Evolutionary conservation across 2,888 invertebrate genomes (phyloP), one percentile per base, ranked within the genome.

Genomic region (Campaea margaritaria): DNA sequence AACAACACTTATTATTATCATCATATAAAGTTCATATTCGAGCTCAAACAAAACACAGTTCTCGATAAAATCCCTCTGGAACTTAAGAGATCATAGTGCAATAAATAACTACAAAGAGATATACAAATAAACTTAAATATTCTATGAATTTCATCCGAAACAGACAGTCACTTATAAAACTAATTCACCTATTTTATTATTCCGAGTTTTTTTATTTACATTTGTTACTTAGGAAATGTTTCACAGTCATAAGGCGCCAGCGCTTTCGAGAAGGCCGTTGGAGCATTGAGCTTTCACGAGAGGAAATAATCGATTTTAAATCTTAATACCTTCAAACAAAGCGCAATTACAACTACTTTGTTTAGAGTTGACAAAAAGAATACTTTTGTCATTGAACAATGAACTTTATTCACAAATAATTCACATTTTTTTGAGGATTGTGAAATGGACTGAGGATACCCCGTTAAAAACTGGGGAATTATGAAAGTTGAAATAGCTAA

Each of bases 101-200:
- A 49, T 61, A 42, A 58, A 53, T 63, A 62, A 59, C 50, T 43
- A 50, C 36, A 46, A 47, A 62, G 49, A 45, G 3, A 49, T 47
- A 36, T 50, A 58, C 27, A 52, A 41, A 61, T 56, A 60, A 58
- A 61, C 49, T 39, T 31, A 51, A 46, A 46, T 15, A 27, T 44
- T 36, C n/a, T 21, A 31, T 47, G 27, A 31, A 76, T 47, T 64
- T 55, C 66, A 69, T 66, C 41, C 44, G 63, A 67, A 63, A 54
- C 55, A 64, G 61, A 62, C 47, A 65, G 49, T 63, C 52, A 48
- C 64, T 65, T 70, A 69, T 48, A 51, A 60, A 44, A 61, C 51
- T 55, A 67, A 60, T 60, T 48, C 47, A 46, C 58, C 63, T 67
- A 42, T 21, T n/a, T n/a, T 39, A 11, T 50, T 34, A 43, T 31